Conservation (phyloP, 2,113 vertebrate genomes). For the Myiagra hebetior region DNA sequence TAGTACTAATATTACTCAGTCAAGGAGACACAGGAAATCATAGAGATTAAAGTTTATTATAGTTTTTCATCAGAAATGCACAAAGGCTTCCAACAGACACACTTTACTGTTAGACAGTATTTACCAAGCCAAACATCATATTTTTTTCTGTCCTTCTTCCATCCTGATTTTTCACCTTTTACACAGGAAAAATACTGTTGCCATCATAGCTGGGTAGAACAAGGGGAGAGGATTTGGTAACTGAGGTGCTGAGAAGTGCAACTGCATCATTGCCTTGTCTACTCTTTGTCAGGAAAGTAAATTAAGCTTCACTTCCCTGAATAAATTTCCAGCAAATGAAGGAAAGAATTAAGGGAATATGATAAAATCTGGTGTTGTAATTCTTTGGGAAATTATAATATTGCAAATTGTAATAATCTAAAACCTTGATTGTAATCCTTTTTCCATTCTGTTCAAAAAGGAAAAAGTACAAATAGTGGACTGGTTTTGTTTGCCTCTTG, state of each 20-base stretch:
- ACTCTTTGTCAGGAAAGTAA: constrained; percentile 3
- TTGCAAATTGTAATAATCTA: neutral
- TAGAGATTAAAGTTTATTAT: neutral
- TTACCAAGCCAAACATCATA: neutral
- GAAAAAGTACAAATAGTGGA: neutral
- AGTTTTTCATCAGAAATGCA: neutral
- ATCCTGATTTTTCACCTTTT: neutral
- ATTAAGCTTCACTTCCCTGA: neutral
- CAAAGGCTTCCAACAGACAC: neutral
- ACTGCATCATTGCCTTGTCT: neutral
- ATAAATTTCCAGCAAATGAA: neutral
- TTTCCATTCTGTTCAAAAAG: neutral
- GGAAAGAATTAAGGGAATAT: neutral
- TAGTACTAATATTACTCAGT: neutral
- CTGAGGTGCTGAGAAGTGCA: neutral
- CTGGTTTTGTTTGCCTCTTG: neutral
- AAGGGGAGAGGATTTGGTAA: neutral
- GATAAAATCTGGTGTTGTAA: neutral
- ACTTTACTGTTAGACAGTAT: neutral
- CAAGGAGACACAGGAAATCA: neutral
- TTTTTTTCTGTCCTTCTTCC: neutral
- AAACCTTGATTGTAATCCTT: neutral
- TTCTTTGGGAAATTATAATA: neutral
- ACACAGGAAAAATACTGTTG: neutral
- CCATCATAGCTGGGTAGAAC: neutral